A percentile compares a stretch with the other conserved stretches of the same genome.
phyloP scores from a whole-genome alignment of 2,797 vertebrate species.

The Sebastes steindachneri region DNA sequence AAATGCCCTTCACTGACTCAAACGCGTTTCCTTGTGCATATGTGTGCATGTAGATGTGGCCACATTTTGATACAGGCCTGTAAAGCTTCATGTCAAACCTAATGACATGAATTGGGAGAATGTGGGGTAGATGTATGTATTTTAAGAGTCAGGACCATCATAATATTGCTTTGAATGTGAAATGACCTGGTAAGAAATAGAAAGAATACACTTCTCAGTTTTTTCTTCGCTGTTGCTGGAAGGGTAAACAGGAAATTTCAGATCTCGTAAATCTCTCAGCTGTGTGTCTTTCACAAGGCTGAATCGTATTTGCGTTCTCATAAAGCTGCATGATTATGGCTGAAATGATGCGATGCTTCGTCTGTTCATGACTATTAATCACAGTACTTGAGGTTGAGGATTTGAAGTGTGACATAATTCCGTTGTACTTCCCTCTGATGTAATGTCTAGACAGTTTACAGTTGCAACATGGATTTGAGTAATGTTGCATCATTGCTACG shows the following conservation, averaged over 20 bases:
- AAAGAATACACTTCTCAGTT: not conserved
- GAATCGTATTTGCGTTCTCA: conserved; percentile 12
- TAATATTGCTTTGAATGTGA: conserved; percentile 1
- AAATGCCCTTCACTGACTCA: conserved; percentile 39
- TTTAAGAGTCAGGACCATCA: not conserved
- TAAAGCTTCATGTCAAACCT: conserved; percentile 11
- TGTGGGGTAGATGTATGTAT: not conserved
- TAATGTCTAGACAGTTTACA: conserved; percentile 1
- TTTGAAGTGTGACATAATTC: conserved; percentile 16
- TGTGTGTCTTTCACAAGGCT: not conserved
- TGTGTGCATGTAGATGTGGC: not conserved
- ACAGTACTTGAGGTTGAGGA: not conserved
- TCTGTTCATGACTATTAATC: conserved; percentile 34
- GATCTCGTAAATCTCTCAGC: conserved; percentile 6
- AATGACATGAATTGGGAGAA: not conserved
- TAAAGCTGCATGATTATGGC: not conserved
- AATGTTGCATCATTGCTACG: conserved; percentile 1
- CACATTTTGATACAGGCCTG: not conserved
- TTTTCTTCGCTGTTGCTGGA: not conserved
- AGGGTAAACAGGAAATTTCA: conserved; percentile 18
- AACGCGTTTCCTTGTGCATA: conserved; percentile 11
- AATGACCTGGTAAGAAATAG: not conserved
- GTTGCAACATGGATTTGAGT: not conserved
- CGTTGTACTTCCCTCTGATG: conserved; percentile 20
- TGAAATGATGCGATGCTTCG: conserved; percentile 4